A percentile compares a stretch with the other conserved stretches of the same genome.
phyloP scores from a whole-genome alignment of 2,113 vertebrate species.

The Eublepharis macularius region DNA sequence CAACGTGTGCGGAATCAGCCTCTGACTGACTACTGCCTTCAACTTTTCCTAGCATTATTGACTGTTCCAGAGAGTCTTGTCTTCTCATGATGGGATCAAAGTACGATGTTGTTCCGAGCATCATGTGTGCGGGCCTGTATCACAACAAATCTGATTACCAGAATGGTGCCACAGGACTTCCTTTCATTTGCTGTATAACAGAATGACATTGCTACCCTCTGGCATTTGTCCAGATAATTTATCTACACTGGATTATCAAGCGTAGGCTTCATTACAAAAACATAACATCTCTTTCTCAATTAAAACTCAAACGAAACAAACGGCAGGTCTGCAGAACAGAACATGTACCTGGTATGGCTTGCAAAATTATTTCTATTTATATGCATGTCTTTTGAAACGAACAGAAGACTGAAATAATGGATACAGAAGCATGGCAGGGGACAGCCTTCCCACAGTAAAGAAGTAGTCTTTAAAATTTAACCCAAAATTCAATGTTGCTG shows the following conservation, averaged over 20 bases:
- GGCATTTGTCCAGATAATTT: not conserved
- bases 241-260: not conserved
- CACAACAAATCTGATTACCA: too few species aligned
- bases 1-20: too few species aligned
- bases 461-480: not conserved
- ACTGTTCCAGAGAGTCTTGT: too few species aligned
- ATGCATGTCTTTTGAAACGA: not conserved
- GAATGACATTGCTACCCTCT: too few species aligned
- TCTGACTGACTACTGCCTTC: too few species aligned
- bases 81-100: too few species aligned
- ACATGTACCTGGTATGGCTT: slow-evolving; percentile 23
- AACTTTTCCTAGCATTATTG: too few species aligned
- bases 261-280: not conserved
- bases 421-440: not conserved
- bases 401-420: slow-evolving; percentile 17
- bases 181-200: too few species aligned
- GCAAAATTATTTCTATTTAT: slow-evolving; percentile 26
- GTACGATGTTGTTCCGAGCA: too few species aligned
- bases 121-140: too few species aligned
- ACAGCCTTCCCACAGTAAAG: slow-evolving; percentile 26
- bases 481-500: not conserved
- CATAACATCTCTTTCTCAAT: slow-evolving; percentile 38
- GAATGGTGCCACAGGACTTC: too few species aligned
- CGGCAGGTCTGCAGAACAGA: slow-evolving; percentile 29
- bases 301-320: not conserved